A percentile compares a stretch with the other conserved stretches of the same genome.
phyloP scores from a whole-genome alignment of 2,797 vertebrate genomes.

The Miichthys miiuy region DNA sequence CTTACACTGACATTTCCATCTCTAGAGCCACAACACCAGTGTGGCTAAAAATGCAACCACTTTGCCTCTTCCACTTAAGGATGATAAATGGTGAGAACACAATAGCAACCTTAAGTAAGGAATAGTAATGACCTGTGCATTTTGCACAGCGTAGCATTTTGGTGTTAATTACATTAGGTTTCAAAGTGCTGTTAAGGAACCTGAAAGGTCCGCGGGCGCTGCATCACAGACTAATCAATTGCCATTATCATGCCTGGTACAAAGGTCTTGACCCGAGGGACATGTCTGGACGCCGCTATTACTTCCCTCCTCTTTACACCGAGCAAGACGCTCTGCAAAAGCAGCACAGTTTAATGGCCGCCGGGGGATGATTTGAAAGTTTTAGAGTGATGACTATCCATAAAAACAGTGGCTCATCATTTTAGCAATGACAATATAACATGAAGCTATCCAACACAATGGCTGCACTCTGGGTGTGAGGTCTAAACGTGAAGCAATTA shows the following conservation, averaged over 20 bases:
- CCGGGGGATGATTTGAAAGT: conserved; percentile 31
- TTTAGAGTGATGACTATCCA: conserved; percentile 48
- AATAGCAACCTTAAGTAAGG: conserved; percentile 47
- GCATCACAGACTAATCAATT: conserved; percentile 77
- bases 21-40: neutral
- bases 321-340: conserved; percentile 20
- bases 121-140: conserved; percentile 62
- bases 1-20: neutral
- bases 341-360: conserved; percentile 23
- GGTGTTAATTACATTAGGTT: conserved; percentile 77
- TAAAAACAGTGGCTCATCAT: conserved; percentile 38
- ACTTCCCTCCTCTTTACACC: conserved; percentile 35
- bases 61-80: conserved; percentile 36
- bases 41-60: conserved; percentile 35
- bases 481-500: conserved; percentile 42
- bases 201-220: conserved; percentile 67
- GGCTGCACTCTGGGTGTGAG: conserved; percentile 12
- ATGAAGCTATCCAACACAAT: conserved; percentile 32
- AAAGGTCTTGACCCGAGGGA: conserved; percentile 68
- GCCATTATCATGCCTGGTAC: conserved; percentile 65
- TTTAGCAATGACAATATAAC: conserved; percentile 34
- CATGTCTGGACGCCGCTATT: conserved; percentile 21
- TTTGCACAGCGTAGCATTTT: conserved; percentile 71
- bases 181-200: conserved; percentile 65
- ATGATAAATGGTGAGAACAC: conserved; percentile 61